These are phyloP conservation scores for Dromococcyx pavoninus DNA, from an alignment of 2,797 vertebrate genomes.

Conservation along the genomic window DNA sequence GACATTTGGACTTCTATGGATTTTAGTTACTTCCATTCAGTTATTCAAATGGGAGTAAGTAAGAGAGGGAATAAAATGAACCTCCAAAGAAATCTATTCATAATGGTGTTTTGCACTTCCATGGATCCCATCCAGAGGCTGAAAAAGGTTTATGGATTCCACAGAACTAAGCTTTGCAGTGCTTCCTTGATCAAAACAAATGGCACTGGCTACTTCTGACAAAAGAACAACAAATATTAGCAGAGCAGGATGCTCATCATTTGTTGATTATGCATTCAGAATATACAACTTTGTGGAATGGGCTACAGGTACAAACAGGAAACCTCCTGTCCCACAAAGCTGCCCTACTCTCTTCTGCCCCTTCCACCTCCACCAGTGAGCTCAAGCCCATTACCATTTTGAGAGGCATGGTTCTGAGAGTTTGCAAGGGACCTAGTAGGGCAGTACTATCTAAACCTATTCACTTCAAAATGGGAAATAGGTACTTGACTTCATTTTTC, in stretches of 20 bases:
- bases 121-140: neutral
- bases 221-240: neutral
- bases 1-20: neutral
- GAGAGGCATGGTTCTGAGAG: neutral
- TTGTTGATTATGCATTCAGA: neutral
- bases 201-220: neutral
- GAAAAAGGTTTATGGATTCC: neutral
- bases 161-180: neutral
- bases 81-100: neutral
- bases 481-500: neutral
- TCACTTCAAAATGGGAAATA: neutral
- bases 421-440: neutral
- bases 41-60: neutral
- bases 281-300: neutral
- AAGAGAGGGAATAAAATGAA: neutral
- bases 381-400: neutral
- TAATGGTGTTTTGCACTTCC: neutral
- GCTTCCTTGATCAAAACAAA: neutral
- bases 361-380: neutral
- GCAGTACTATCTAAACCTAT: neutral
- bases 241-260: neutral
- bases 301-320: neutral
- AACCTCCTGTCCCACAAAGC: neutral
- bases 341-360: neutral
- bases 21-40: neutral